Evolutionary conservation across 1,140 invertebrate species (phyloP).

Genomic region (Zaprionus capensis): DNA sequence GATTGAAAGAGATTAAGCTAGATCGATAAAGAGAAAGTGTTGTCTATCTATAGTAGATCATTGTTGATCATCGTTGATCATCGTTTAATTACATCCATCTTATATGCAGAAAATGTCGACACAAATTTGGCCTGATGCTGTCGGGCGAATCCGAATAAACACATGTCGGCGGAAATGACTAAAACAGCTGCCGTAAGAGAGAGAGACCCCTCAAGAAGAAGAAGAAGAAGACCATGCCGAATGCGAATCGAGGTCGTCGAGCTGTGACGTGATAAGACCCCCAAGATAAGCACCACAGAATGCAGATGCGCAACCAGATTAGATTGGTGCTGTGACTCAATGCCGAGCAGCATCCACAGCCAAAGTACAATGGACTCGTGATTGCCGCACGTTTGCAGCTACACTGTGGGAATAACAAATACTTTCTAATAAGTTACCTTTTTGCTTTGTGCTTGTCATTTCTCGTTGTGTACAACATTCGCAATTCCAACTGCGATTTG

Average conservation of each 20-base stretch:
- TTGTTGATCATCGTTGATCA: slow-evolving; percentile 5
- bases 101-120: slow-evolving; percentile 26
- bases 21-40: not conserved
- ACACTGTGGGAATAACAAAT: not conserved
- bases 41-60: no score
- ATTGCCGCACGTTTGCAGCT: slow-evolving; percentile 32
- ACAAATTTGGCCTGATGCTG: slow-evolving; percentile 25
- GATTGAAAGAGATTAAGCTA: not conserved
- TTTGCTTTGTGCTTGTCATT: not conserved
- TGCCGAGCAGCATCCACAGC: slow-evolving; percentile 15
- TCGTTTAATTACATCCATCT: slow-evolving; percentile 43
- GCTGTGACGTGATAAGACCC: slow-evolving; percentile 15
- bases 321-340: slow-evolving; percentile 31
- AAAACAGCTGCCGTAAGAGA: slow-evolving; percentile 3
- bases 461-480: not conserved
- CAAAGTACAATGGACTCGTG: not conserved
- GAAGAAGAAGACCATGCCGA: not conserved
- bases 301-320: slow-evolving; percentile 26
- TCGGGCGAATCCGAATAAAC: not conserved
- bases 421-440: not conserved
- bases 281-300: slow-evolving; percentile 18
- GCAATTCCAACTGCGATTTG: not conserved
- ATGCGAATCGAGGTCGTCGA: slow-evolving; percentile 25
- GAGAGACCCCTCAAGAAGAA: slow-evolving; percentile 16
- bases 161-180: slow-evolving; percentile 37